These are phyloP conservation scores for Litoditis marina DNA, from an alignment of 2,888 invertebrate species.

Conservation along the genomic window DNA sequence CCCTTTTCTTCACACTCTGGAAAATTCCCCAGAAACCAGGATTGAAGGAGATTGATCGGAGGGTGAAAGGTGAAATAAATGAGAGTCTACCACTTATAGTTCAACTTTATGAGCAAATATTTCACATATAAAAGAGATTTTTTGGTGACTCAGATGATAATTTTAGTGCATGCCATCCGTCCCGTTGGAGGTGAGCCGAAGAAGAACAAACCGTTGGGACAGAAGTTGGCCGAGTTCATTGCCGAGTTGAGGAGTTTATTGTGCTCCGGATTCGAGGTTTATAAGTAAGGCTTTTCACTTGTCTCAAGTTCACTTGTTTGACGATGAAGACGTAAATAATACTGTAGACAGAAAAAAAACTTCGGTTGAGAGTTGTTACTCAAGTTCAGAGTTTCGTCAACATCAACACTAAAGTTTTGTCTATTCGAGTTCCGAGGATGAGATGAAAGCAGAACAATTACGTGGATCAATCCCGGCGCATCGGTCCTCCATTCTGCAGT, in stretches of 20 bases:
- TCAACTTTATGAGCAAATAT: too few relatives aligned
- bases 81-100: too few relatives aligned
- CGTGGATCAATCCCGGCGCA: too few relatives aligned
- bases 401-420: too few relatives aligned
- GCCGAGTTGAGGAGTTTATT: slow-evolving; percentile 5
- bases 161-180: slow-evolving; percentile 10
- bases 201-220: slow-evolving; percentile 4
- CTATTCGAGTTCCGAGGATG: too few relatives aligned
- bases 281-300: slow-evolving; percentile 1
- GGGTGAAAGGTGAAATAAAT: slow-evolving; percentile 5
- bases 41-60: slow-evolving; percentile 17
- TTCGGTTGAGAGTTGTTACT: too few relatives aligned
- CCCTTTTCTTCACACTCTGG: slow-evolving; percentile 35
- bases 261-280: slow-evolving; percentile 4
- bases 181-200: slow-evolving; percentile 11
- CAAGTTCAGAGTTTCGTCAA: too few relatives aligned
- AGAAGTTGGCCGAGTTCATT: slow-evolving; percentile 5
- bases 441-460: too few relatives aligned
- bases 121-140: slow-evolving; percentile 18
- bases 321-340: neutral
- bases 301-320: neutral
- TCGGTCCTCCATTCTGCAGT: too few relatives aligned
- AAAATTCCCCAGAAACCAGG: slow-evolving; percentile 37
- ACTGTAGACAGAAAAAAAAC: too few relatives aligned
- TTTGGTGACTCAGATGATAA: slow-evolving; percentile 7